These are phyloP conservation scores for Myotis lucifugus DNA, from an alignment of 2,113 vertebrate species.

Conservation along the genomic window DNA sequence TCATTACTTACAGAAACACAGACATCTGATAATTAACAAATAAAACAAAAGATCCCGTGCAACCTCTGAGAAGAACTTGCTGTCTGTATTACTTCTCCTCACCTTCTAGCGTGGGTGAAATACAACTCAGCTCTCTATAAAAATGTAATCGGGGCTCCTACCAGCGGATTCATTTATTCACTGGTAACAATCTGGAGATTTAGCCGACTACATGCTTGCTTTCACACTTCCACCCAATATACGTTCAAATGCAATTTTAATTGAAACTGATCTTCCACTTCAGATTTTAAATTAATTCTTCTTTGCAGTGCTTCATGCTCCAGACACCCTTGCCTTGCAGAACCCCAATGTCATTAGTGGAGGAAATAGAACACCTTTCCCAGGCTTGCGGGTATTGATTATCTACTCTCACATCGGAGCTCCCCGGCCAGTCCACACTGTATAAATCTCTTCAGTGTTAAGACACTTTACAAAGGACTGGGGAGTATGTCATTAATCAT, in stretches of 20 bases:
- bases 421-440: constrained; percentile 81
- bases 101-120: constrained; percentile 14
- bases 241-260: constrained; percentile 88
- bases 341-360: constrained; percentile 86
- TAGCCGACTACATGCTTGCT: constrained; percentile 68
- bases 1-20: neutral
- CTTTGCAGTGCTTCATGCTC: constrained; percentile 88
- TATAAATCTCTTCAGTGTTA: constrained; percentile 81
- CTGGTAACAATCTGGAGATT: constrained; percentile 73
- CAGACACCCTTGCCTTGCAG: constrained; percentile 85
- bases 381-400: constrained; percentile 86
- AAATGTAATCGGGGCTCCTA: constrained; percentile 68
- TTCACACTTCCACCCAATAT: constrained; percentile 72
- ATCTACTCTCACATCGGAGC: constrained; percentile 83
- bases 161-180: constrained; percentile 67
- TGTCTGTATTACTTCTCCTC: neutral
- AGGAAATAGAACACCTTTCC: constrained; percentile 88
- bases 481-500: constrained; percentile 86
- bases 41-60: neutral
- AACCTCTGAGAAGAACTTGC: constrained; percentile 1
- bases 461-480: constrained; percentile 84
- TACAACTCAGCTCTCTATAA: constrained; percentile 57
- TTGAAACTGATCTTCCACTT: constrained; percentile 93
- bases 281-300: constrained; percentile 93
- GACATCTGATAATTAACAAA: constrained; percentile 1